Conservation (phyloP, 2,888 invertebrate species). For the Napeogenes inachia region DNA sequence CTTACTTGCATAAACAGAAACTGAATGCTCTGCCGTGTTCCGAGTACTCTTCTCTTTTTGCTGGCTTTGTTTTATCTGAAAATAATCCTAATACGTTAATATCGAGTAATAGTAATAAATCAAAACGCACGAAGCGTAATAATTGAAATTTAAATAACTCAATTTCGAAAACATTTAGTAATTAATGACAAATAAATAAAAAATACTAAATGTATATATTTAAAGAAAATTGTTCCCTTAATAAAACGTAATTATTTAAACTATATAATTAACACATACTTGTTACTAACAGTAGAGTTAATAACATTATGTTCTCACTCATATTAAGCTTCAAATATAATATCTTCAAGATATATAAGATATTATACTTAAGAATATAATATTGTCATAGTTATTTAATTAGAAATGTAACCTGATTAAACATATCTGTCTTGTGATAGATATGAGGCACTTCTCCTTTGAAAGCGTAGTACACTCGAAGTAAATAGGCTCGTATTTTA, state of each 20-base stretch:
- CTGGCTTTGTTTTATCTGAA: conserved; percentile 62
- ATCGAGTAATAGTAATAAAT: neutral
- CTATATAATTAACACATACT: too few species aligned
- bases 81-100: conserved; percentile 22
- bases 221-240: too few species aligned
- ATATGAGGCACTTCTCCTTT: conserved; percentile 90
- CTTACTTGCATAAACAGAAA: conserved; percentile 64
- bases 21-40: conserved; percentile 48
- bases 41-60: conserved; percentile 61
- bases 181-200: too few species aligned
- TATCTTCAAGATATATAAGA: conserved; percentile 1
- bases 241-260: too few species aligned
- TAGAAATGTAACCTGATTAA: conserved; percentile 49
- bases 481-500: conserved; percentile 88
- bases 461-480: conserved; percentile 93
- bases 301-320: too few species aligned
- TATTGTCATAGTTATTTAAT: neutral
- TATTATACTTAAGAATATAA: conserved; percentile 8
- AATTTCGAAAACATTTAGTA: too few species aligned
- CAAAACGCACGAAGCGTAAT: too few species aligned
- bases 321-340: too few species aligned
- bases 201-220: too few species aligned
- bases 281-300: too few species aligned
- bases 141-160: too few species aligned
- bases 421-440: conserved; percentile 55